Base-by-base conservation (phyloP, 1,140 invertebrate species). In the Calephelis nemesis region DNA sequence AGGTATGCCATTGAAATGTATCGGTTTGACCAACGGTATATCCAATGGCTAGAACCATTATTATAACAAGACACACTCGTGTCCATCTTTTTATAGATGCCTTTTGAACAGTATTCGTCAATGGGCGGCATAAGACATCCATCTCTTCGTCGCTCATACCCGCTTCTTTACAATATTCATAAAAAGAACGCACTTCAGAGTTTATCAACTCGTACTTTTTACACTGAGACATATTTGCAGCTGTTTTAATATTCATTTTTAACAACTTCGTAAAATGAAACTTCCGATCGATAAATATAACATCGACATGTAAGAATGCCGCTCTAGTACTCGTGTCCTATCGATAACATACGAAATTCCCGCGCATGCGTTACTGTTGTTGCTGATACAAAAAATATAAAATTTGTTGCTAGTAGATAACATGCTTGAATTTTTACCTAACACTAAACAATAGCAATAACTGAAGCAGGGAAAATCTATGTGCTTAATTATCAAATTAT, bases 81-180 rank as follows among this genome's bases (percentile, higher is more conserved):
- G 87, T 88, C 88, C 89, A 92, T 71, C 85, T 78, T 75, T 94
- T 93, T n/a, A 94, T 81, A 74, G 93, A 93, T 3, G 93, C 93
- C 71, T 93, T 93, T 9, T 93, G 85, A 79, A 94, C 94, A 8
- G 93, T 93, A 48, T 92, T 91, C 1, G 93, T 93, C 65, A 95
- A 84, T 7, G 94, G 95, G 47, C 94, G 92, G 74, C 94, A 95
- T 68, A 95, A 94, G 49, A 94, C 92, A 70, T 94, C 93, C 93
- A 95, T 94, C 79, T 95, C 95, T 70, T 94, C 93, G 49, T 94
- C 93, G 63, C 93, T 94, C 73, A 95, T 94, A 1, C 94, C 94
- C n/a, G 93, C 93, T 79, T 95, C 93, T 74, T 94, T 94, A 74
- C 95, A 95, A 77, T 94, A 95, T 73, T 95, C 93, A 66, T 90